Conservation (phyloP, 2,113 vertebrate species). For the Protomyctophum bolini region DNA sequence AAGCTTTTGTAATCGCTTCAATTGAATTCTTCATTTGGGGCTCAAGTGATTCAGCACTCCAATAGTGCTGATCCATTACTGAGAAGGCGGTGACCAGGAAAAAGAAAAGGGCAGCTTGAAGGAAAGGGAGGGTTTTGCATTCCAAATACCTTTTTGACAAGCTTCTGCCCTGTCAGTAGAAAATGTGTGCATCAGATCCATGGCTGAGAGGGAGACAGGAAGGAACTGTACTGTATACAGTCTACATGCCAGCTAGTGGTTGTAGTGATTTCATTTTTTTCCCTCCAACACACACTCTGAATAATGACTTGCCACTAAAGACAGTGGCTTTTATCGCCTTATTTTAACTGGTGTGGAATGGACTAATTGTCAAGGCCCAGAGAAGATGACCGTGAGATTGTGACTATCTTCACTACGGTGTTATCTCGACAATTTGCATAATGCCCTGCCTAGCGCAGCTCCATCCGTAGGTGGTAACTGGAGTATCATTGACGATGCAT, state of each 20-base stretch:
- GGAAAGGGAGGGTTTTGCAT: conserved; percentile 16
- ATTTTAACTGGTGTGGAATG: conserved; percentile 6
- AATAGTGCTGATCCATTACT: conserved; percentile 29
- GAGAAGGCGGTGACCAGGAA: conserved; percentile 27
- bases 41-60: conserved; percentile 9
- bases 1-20: conserved; percentile 38
- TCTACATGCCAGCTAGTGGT: conserved; percentile 19
- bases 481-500: no score
- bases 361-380: conserved; percentile 3
- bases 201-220: conserved; percentile 28
- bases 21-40: conserved; percentile 19
- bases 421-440: conserved; percentile 37
- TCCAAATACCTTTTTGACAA: not conserved
- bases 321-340: conserved; percentile 52
- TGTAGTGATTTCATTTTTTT: not conserved
- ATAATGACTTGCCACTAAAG: conserved; percentile 26
- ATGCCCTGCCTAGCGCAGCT: conserved; percentile 20
- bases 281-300: not conserved
- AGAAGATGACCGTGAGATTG: conserved; percentile 49
- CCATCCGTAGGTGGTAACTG: conserved; percentile 24
- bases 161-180: conserved; percentile 42
- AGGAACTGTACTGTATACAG: conserved; percentile 37
- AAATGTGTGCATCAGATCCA: conserved; percentile 31
- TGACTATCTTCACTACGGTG: conserved; percentile 41
- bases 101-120: conserved; percentile 34